Base-by-base conservation (phyloP, 2,888 invertebrate species). In the Melieria omissa region DNA sequence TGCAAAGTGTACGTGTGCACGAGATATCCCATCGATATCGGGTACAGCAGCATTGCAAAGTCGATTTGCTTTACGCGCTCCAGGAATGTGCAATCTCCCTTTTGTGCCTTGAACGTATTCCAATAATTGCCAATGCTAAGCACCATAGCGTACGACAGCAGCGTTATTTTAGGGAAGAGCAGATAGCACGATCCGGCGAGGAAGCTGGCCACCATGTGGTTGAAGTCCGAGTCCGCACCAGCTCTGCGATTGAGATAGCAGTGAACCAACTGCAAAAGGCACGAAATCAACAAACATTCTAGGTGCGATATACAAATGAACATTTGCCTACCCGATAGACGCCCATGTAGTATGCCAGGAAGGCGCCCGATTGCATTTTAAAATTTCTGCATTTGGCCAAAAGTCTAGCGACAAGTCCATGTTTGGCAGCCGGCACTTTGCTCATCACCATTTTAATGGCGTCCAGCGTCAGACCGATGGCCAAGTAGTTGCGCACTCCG, bases 281-380 rank as follows among this genome's bases (percentile, higher is more conserved):
- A 70, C 7, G 9, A 46, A 62, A 47, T 4, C 5, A 29, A 12
- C 42, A 42, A 47, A 41, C 12, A 49, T 5, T 60, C 3, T 29
- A 29, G 29, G 29, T 29, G 29, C 29, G 29, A 29, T 29, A 29
- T 29, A 29, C 29, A 29, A 29, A 29, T 29, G 29, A 29, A 29
- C 29, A 29, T 29, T 29, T 29, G 73, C 77, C 77, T 79, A 85
- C 85, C 73, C 83, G 78, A 73, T 85, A 85, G 46, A 84, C 77
- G 47, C 80, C 81, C 16, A 82, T 78, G 64, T 84, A 85, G 46
- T 80, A 75, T 58, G 79, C 76, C 4, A 85, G 72, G 65, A 82
- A 81, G 4, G 74, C 75, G 55, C 73, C 76, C n/a, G 82, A 79
- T 6, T 76, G 74, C 45, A 81, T 44, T 9, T 74, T 75, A 42